These are phyloP conservation scores for Menura novaehollandiae DNA, from an alignment of 2,113 vertebrate genomes.

Conservation along the genomic window DNA sequence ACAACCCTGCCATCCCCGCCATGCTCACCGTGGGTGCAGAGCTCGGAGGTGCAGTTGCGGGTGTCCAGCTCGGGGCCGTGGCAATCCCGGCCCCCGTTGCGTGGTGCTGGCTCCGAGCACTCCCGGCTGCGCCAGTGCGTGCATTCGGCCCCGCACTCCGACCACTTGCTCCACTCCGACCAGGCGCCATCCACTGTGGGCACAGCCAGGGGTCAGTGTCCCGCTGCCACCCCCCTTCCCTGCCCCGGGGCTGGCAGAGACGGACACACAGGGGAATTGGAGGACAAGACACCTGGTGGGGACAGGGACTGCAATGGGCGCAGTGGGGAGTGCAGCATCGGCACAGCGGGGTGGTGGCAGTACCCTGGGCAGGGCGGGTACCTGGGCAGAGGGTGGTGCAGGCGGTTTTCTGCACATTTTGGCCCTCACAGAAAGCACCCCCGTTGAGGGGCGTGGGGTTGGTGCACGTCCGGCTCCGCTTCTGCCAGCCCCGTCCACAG, in stretches of 20 bases:
- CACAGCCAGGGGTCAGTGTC: neutral
- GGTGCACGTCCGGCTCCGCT: constrained; percentile 98
- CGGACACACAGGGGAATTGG: neutral
- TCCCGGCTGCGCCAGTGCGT: constrained; percentile 94
- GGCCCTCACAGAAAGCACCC: constrained; percentile 96
- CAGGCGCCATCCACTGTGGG: constrained; percentile 89
- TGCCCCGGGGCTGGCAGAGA: neutral
- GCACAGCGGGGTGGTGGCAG: neutral
- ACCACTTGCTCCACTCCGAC: constrained; percentile 98
- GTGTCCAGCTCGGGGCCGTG: constrained; percentile 88
- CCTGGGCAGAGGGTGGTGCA: constrained; percentile 98
- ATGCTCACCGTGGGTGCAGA: constrained; percentile 92
- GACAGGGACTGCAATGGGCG: neutral
- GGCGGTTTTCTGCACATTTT: constrained; percentile 98
- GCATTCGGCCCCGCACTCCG: constrained; percentile 88
- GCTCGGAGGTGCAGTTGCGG: constrained; percentile 93
- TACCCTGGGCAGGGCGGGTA: constrained; percentile 46
- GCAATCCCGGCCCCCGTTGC: constrained; percentile 92
- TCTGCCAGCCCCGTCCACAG: constrained; percentile 98
- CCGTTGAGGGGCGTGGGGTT: constrained; percentile 98
- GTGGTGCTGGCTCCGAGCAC: constrained; percentile 89
- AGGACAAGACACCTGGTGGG: neutral
- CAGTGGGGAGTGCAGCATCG: constrained; percentile 22
- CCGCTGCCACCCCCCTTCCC: neutral
- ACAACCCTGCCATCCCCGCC: too few relatives aligned